phyloP scores from a whole-genome alignment of 1,140 invertebrate species.

The Philotrypesis tridentata region DNA sequence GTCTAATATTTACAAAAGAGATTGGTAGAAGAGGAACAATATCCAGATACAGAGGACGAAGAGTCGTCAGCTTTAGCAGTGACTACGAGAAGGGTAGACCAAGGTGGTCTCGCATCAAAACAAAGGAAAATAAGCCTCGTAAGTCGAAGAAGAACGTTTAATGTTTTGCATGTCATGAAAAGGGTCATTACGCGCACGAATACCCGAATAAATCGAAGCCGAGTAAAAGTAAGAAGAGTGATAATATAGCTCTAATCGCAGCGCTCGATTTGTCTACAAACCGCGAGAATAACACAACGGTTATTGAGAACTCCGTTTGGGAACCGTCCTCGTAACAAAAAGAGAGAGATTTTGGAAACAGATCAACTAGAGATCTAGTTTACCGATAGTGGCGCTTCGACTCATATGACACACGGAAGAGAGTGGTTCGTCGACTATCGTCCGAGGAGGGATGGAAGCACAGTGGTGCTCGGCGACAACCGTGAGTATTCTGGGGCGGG shows the following conservation, averaged over 20 bases:
- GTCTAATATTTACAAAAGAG: neutral
- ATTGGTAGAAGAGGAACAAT: neutral
- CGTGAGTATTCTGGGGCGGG: neutral
- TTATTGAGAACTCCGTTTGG: neutral
- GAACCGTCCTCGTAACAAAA: neutral
- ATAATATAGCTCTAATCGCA: neutral
- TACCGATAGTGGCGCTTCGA: neutral
- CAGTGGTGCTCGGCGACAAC: neutral
- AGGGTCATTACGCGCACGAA: neutral
- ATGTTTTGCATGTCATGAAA: neutral
- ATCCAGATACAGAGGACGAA: neutral
- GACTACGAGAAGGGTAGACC: neutral
- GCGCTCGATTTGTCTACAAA: neutral
- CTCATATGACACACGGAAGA: neutral
- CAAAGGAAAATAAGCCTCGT: neutral
- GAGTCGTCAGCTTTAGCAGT: neutral
- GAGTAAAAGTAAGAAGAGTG: neutral
- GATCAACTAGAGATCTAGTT: neutral
- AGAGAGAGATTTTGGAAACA: neutral
- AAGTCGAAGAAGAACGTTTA: constrained; percentile 17
- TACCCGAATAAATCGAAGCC: neutral
- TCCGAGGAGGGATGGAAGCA: constrained; percentile 1
- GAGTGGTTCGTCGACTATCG: neutral
- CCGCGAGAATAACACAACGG: neutral
- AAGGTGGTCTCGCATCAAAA: no score